These are phyloP conservation scores for Drosophila funebris DNA, from an alignment of 1,140 invertebrate species.

Conservation along the genomic window DNA sequence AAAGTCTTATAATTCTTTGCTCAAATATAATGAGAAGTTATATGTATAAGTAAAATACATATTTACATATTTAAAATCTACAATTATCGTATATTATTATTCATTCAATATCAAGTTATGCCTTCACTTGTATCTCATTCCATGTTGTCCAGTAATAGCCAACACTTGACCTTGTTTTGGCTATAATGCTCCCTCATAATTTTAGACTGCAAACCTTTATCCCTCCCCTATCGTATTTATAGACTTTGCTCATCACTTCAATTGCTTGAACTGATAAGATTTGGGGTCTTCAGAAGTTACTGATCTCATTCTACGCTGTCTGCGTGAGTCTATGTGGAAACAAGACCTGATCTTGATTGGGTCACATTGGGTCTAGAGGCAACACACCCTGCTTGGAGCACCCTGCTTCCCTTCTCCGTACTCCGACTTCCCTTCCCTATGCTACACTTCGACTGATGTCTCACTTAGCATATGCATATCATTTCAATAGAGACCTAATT, in stretches of 20 bases:
- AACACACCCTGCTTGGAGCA: slow-evolving; percentile 13
- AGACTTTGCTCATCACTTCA: slow-evolving; percentile 39
- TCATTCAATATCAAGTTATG: too few relatives aligned
- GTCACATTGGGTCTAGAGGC: too few relatives aligned
- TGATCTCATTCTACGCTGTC: slow-evolving; percentile 4
- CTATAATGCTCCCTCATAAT: slow-evolving; percentile 7
- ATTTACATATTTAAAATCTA: too few relatives aligned
- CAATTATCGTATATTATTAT: too few relatives aligned
- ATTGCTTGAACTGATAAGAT: slow-evolving; percentile 61
- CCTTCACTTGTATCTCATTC: too few relatives aligned
- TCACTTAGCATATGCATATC: slow-evolving; percentile 64
- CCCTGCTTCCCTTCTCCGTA: not conserved
- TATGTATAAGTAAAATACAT: too few relatives aligned
- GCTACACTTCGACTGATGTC: not conserved
- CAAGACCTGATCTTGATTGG: slow-evolving; percentile 31
- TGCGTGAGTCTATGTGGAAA: slow-evolving; percentile 15
- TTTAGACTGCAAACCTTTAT: slow-evolving; percentile 9
- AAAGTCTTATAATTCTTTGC: too few relatives aligned
- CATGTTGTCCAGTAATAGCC: not conserved
- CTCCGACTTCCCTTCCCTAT: not conserved
- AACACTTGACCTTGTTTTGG: slow-evolving; percentile 51
- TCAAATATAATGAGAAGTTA: too few relatives aligned
- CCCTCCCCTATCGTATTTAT: slow-evolving; percentile 26
- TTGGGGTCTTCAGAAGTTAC: slow-evolving; percentile 33
- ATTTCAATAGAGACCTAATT: slow-evolving; percentile 57